Evolutionary conservation across 2,888 invertebrate species (phyloP), one percentile per base, ranked within the genome.

Genomic region (Ichneumoninae sp.): DNA sequence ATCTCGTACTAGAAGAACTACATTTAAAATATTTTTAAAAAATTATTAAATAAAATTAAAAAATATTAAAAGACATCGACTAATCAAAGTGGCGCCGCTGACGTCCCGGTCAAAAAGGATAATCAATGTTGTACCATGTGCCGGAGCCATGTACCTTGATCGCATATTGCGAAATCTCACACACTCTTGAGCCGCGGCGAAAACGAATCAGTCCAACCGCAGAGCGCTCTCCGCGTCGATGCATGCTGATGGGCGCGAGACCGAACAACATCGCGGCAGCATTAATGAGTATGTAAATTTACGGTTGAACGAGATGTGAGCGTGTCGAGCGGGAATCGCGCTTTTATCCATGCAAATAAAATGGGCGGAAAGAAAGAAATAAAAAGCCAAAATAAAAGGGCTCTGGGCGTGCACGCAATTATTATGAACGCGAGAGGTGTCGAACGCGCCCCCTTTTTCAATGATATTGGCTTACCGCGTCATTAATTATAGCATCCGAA

Each of bases 281-380:
- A 74, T 81, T 78, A 84, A 84, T 81, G 78, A 81, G 81, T 81
- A 81, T 84, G 78, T 84, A 81, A 81, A 84, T 81, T 81, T 75
- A 75, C 81, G 66, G 65, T 68, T 57, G 65, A 73, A 80, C 83
- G 76, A 77, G 63, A 84, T 70, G 74, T 75, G 74, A 81, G 69
- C 78, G 68, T 69, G 73, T 79, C 79, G 71, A 60, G 60, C 57
- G 40, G 63, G 44, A 66, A 40, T 40, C 66, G 75, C 65, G 47
- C 68, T 81, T 84, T 81, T 74, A 69, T 65, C 33, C 57, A 26
- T 33, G 54, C 47, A 78, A 77, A 78, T 80, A 83, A 63, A 78
- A 75, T 19, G 26, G 66, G 47, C 44, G 44, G 19, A 36, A 47
- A 10, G 26, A 70, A 50, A 30, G 47, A 33, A 63, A 33, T 52